Conservation (phyloP, 2,797 vertebrate species). For the Prionace glauca region DNA sequence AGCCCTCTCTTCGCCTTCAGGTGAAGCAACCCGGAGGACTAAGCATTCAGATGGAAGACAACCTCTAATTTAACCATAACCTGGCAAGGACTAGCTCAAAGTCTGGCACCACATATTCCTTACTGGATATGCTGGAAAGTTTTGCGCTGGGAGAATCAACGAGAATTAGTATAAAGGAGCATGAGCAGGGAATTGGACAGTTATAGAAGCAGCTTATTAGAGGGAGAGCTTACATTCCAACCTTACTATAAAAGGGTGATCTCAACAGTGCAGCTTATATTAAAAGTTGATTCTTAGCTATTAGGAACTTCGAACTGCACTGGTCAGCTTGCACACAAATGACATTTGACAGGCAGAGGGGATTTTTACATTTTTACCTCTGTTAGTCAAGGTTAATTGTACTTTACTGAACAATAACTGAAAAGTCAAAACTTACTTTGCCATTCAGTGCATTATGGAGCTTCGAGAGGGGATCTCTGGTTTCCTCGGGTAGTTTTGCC, state of each 20-base stretch:
- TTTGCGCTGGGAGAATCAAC: not conserved
- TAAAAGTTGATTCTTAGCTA: not conserved
- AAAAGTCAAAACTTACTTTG: conserved; percentile 64
- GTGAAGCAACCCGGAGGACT: not conserved
- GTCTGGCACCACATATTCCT: not conserved
- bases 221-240: not conserved
- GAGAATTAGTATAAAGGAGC: not conserved
- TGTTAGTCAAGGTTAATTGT: not conserved
- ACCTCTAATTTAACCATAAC: not conserved
- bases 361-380: not conserved
- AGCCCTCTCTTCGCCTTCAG: not conserved
- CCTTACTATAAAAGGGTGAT: not conserved
- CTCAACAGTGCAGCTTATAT: not conserved
- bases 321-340: not conserved
- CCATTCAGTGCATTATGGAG: conserved; percentile 80
- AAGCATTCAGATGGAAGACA: not conserved
- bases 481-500: conserved; percentile 78
- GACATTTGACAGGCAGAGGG: not conserved
- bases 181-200: not conserved
- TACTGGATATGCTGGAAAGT: not conserved
- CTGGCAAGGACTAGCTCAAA: not conserved
- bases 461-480: conserved; percentile 74
- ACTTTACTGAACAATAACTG: not conserved
- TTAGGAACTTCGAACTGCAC: not conserved
- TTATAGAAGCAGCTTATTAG: not conserved